Evolutionary conservation across 2,797 vertebrate species (phyloP), one percentile per base, ranked within the genome.

Genomic region (Adelosebastes latens): DNA sequence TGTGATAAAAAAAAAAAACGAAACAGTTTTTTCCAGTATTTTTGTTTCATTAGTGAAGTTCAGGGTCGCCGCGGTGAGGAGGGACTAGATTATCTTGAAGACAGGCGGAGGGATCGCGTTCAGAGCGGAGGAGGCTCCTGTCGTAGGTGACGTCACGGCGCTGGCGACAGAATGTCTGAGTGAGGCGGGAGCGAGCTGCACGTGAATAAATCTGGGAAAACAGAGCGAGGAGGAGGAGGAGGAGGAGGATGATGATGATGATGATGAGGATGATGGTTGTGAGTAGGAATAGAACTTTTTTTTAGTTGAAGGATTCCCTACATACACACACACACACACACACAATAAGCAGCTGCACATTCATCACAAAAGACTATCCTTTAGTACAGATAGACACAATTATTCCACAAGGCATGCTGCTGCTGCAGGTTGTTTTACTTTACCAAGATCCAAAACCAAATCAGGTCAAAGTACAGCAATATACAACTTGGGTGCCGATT

Each of bases 81-180:
- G 92, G 96, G 70, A 94, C 96, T 96, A 96, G 79, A 93, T 96
- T 95, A 62, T 93, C 77, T 88, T 34, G 71, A 79, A 80, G 65
- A 80, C 85, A 63, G 81, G 95, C 95, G 95, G 95, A 96, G 89
- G 94, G 89, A 94, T 91, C 39, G 95, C 72, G 71, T 53, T 83
- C 81, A 59, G 68, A 91, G 92, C 85, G 91, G 79, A 86, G 91
- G 90, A 88, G 89, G 93, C 82, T 92, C 81, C 83, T 83, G 88
- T 92, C 77, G 83, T 90, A 80, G 83, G 88, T 96, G 92, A 96
- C 96, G 96, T 96, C 96, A 96, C 95, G 90, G 82, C 87, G 79
- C 92, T 96, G 96, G 96, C 96, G 96, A 96, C 96, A 96, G 95
- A 92, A 96, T 96, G 96, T 96, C 96, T 96, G 96, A 96, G 95